Evolutionary conservation across 53 echinoderm and acorn worm genomes (phyloP).

Genomic region (Crossaster papposus): DNA sequence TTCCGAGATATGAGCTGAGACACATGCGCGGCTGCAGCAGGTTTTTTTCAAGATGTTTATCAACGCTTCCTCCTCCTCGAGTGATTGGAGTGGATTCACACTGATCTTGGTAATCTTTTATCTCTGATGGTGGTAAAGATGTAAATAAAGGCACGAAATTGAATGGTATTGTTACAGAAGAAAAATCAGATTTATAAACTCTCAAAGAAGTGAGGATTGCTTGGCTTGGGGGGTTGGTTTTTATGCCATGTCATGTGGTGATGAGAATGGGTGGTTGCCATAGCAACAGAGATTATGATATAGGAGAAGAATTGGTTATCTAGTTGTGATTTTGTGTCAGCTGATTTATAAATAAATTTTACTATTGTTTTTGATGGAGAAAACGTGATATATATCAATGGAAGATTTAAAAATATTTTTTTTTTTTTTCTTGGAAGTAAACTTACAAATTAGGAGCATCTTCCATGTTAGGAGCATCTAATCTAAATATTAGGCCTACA

Average conservation of each 20-base stretch:
- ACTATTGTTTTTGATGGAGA: no score
- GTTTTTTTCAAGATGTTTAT: constrained; percentile 45
- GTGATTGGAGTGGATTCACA: constrained; percentile 58
- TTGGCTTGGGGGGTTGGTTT: background rate
- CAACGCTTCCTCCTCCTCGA: constrained; percentile 1
- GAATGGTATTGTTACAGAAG: no score
- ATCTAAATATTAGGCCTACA: no score
- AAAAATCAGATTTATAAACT: background rate
- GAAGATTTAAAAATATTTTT: no score
- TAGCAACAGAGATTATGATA: background rate
- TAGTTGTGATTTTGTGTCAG: no score
- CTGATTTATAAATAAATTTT: no score
- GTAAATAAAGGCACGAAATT: background rate
- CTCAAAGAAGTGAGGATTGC: background rate
- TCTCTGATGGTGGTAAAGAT: background rate
- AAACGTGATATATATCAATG: no score
- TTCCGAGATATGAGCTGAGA: no score
- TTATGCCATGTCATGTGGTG: background rate
- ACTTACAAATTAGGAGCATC: no score
- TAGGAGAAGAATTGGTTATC: background rate
- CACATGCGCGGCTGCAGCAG: no score
- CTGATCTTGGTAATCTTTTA: constrained; percentile 45
- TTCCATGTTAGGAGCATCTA: no score
- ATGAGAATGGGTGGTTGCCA: background rate
- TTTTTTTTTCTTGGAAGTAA: no score